phyloP scores from a whole-genome alignment of 2,113 vertebrate genomes.

The Gopherus evgoodei region DNA sequence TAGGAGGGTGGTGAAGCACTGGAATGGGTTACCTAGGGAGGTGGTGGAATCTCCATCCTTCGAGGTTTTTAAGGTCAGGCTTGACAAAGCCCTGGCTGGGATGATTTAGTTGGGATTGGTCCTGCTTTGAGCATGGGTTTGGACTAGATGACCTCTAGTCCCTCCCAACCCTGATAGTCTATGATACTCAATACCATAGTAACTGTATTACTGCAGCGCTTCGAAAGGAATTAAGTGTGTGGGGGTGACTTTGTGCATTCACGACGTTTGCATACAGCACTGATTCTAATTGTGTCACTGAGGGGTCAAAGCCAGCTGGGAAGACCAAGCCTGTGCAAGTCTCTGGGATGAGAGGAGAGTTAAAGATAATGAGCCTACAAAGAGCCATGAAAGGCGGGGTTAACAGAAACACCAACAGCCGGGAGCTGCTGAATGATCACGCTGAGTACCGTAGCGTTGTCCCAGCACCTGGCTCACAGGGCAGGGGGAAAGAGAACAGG shows the following conservation, averaged over 20 bases:
- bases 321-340: neutral
- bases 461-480: conserved; percentile 12
- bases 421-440: neutral
- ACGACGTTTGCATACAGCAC: rapidly evolving
- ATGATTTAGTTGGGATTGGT: too few species aligned
- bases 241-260: neutral
- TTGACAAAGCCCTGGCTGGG: too few species aligned
- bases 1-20: too few species aligned
- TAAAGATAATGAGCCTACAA: neutral
- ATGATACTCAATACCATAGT: rapidly evolving
- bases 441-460: neutral
- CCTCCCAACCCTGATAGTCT: too few species aligned
- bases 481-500: neutral
- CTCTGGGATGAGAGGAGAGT: neutral
- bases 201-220: rapidly evolving
- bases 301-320: neutral
- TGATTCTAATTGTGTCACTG: rapidly evolving
- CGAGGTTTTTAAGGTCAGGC: too few species aligned
- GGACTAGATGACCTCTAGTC: too few species aligned
- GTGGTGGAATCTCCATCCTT: too few species aligned
- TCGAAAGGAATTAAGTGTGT: neutral
- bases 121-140: too few species aligned
- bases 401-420: rapidly evolving
- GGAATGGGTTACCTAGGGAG: too few species aligned
- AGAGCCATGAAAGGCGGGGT: neutral